Evolutionary conservation across 2,797 vertebrate genomes (phyloP).

Genomic region (Megalops cyprinoides): DNA sequence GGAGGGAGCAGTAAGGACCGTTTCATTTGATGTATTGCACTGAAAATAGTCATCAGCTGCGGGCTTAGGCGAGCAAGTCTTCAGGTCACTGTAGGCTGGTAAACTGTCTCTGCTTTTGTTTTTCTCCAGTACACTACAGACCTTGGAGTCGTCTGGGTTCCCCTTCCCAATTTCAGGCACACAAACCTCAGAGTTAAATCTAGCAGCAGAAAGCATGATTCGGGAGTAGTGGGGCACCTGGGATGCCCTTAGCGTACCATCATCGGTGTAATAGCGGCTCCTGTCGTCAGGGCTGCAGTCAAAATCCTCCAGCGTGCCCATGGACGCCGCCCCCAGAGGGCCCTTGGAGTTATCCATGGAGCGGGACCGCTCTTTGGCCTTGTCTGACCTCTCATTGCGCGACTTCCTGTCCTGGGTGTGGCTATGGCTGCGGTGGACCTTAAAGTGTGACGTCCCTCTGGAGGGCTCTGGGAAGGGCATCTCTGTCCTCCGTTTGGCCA

Average conservation of each 20-base stretch:
- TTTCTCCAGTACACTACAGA: constrained; percentile 88
- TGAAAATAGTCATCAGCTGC: constrained; percentile 96
- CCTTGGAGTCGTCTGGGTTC: constrained; percentile 82
- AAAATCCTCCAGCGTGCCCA: constrained; percentile 88
- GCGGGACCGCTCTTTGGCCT: constrained; percentile 96
- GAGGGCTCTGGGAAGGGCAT: constrained; percentile 99
- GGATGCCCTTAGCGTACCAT: constrained; percentile 89
- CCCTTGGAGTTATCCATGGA: constrained; percentile 99
- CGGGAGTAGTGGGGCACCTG: constrained; percentile 87
- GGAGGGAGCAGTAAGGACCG: constrained; percentile 92
- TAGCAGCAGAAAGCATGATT: constrained; percentile 87
- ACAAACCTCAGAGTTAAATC: constrained; percentile 92
- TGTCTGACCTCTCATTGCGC: constrained; percentile 90
- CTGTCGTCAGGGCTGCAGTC: constrained; percentile 90
- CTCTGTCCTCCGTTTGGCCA: constrained; percentile 96
- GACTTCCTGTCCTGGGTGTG: constrained; percentile 98
- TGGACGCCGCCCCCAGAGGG: constrained; percentile 76
- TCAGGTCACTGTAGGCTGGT: constrained; percentile 88
- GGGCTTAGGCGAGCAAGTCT: constrained; percentile 88
- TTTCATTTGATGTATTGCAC: constrained; percentile 99
- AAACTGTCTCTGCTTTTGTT: constrained; percentile 89
- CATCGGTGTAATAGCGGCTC: constrained; percentile 91
- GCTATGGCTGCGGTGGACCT: constrained; percentile 98
- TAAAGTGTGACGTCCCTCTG: constrained; percentile 93
- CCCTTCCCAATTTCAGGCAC: constrained; percentile 89